Evolutionary conservation across 2,797 vertebrate species (phyloP).

Genomic region (Phoebastria nigripes): DNA sequence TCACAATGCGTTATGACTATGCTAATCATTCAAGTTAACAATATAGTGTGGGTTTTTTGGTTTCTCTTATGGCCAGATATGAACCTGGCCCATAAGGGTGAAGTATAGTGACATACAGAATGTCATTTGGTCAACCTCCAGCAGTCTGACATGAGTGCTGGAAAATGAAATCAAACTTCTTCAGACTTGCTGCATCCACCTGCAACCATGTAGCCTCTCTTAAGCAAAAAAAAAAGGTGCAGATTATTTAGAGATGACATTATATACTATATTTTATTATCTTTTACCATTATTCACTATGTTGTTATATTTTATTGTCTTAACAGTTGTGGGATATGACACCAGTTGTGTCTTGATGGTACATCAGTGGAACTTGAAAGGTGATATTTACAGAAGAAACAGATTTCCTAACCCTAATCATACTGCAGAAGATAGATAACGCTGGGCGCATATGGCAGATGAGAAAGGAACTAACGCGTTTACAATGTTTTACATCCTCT

Average conservation of each 20-base stretch:
- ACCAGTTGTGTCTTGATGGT: conserved; percentile 92
- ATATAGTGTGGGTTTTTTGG: background rate
- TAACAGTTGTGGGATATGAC: conserved; percentile 96
- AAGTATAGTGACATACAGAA: background rate
- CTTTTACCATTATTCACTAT: background rate
- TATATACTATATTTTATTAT: background rate
- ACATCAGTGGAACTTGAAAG: conserved; percentile 12
- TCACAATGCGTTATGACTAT: background rate
- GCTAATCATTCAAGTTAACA: background rate
- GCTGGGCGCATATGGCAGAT: background rate
- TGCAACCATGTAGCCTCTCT: background rate
- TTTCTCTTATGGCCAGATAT: background rate
- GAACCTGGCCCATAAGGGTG: background rate
- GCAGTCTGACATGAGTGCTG: background rate
- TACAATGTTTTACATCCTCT: background rate
- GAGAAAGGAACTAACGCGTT: conserved; percentile 26
- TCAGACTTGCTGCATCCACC: background rate
- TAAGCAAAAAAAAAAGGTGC: background rate
- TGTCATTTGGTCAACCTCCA: background rate
- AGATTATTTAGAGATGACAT: background rate
- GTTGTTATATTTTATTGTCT: background rate
- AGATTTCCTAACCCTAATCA: conserved; percentile 15
- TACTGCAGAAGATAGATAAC: conserved; percentile 32
- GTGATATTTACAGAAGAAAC: conserved; percentile 21
- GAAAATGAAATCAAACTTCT: background rate